A percentile compares a stretch with the other conserved stretches of the same genome.
Conservation (phyloP, 2,113 vertebrate species). For the Riparia riparia region DNA sequence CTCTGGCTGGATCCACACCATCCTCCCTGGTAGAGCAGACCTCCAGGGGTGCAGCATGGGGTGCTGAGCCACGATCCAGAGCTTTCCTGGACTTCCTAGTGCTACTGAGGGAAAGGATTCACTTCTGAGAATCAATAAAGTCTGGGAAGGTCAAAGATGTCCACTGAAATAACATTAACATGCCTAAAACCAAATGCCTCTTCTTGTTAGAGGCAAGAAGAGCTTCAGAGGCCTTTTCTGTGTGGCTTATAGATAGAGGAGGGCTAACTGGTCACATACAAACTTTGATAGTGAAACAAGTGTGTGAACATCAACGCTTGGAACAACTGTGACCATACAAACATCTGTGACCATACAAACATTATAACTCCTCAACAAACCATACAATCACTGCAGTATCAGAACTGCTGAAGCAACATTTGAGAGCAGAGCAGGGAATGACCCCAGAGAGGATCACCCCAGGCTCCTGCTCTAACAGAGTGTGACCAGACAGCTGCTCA, state of each 20-base stretch:
- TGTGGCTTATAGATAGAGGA: neutral
- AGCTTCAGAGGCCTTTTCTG: neutral
- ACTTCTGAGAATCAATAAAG: rapidly evolving
- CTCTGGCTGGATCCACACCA: neutral
- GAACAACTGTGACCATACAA: neutral
- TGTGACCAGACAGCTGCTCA: neutral
- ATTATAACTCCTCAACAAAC: no score
- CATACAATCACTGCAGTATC: neutral
- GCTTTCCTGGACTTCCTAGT: neutral
- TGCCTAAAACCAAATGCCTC: neutral
- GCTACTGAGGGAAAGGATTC: neutral
- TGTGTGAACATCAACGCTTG: neutral
- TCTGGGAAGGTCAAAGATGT: neutral
- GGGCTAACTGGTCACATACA: neutral
- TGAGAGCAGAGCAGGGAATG: neutral
- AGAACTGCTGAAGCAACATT: neutral
- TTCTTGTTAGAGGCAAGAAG: neutral
- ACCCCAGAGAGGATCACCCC: neutral
- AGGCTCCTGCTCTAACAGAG: neutral
- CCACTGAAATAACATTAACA: neutral
- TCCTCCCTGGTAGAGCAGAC: rapidly evolving
- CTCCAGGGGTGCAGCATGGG: neutral
- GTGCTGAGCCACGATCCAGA: neutral
- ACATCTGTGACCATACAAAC: neutral
- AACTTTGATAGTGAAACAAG: neutral